Evolutionary conservation across 2,113 vertebrate species (phyloP), one percentile per base, ranked within the genome.

Genomic region (Myotis davidii): DNA sequence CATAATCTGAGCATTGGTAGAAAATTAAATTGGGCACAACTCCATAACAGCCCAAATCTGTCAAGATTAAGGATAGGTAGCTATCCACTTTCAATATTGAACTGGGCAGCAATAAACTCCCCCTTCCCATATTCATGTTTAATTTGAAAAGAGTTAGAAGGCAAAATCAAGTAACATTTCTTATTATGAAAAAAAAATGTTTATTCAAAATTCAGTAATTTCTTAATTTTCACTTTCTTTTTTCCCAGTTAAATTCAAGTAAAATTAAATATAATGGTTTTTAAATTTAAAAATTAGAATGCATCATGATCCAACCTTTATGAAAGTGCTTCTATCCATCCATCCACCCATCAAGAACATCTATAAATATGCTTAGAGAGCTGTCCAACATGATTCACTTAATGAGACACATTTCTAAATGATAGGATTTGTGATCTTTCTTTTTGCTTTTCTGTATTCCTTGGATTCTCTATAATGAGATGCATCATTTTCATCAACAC

Each of bases 151-250:
- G 18, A 86, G 50, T 73, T 34, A 42, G 45, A 69, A 59, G 25
- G 10, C 4, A 37, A 73, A 23, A 52, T 29, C 29, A 67, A 37
- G 12, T 1, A 42, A 73, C 11, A 70, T 56, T 59, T 87, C 18
- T 74, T 50, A 78, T 18, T 34, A 17, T 85, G 50, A 59, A 93
- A 93, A 73, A 79, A 52, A 50, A 52, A 72, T 1, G 1, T 81
- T 85, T 70, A 90, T 52, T 82, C 17, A 61, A 83, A 95, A 61
- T 85, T 90, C 37, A 90, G 34, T 85, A 79, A 93, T 88, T 81
- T 70, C 72, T 94, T 59, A 81, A 90, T n/a, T 91, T 45, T 87
- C 52, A 92, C 25, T 93, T 94, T 56, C 21, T 65, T 61, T 94
- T 54, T 45, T 3, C 76, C 21, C 14, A 65, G 27, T 67, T 50